Base-by-base conservation (phyloP, 2,888 invertebrate species). In the Ormyrus pomaceus region DNA sequence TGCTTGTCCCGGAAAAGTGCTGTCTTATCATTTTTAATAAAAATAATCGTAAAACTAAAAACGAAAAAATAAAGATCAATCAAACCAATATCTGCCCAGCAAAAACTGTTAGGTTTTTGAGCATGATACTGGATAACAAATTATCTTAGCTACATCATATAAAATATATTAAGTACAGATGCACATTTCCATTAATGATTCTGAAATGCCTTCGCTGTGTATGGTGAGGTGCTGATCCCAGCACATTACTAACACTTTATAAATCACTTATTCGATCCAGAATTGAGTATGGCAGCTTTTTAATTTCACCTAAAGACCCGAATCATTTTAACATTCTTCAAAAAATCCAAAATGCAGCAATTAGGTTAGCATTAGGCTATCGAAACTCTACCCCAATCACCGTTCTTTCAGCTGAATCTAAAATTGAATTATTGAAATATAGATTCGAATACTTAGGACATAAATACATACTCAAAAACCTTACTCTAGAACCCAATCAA, bases 331-430 rank as follows among this genome's bases (percentile, higher is more conserved):
- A 34, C 10, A 55, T 45, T 11, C 10, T 83, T 0, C 50, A 78
- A 48, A 78, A 58, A 64, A 51, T 81, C 6, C 82, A 82, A 48
- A 80, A 80, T 69, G 55, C 55, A 58, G 82, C 76, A 6, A 13
- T 83, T 5, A 80, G 82, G 80, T 10, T 83, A 19, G 53, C 51
- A 9, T 58, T 83, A 19, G 83, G 82, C 19, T 82, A 71, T 61
- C 69, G 76, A 51, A 79, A 65, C 6, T 75, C 76, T 6, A 82
- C 81, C 0, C 83, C 80, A 4, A 76, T 81, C 0, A 83, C 76
- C 56, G 69, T 82, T n/a, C 68, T 83, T 45, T 6, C 61, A 10
- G 79, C 71, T 5, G 82, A 82, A 79, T 68, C 68, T 5, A 53
- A 55, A 53, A 68, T 68, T 34, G 11, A 8, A 10, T 45, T 6